Evolutionary conservation across 2,797 vertebrate genomes (phyloP).

Genomic region (Thalassophryne amazonica): DNA sequence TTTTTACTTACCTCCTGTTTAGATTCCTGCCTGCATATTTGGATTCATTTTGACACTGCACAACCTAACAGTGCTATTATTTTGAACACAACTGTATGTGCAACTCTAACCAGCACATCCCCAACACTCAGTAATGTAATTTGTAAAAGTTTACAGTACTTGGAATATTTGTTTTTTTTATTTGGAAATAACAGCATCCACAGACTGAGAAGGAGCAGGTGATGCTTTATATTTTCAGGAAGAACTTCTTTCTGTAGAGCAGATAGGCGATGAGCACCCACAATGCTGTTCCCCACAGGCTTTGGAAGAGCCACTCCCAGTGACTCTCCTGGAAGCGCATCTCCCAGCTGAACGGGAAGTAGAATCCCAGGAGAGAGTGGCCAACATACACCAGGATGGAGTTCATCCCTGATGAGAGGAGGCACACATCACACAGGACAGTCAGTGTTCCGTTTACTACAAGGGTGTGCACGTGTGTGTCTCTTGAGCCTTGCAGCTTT

Average conservation of each 20-base stretch:
- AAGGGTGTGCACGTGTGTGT: too few species aligned
- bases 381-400: conserved; percentile 80
- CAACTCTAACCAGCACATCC: too few species aligned
- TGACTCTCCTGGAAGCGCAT: conserved; percentile 66
- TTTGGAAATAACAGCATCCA: not conserved
- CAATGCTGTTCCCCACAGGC: conserved; percentile 69
- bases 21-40: too few species aligned
- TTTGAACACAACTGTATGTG: too few species aligned
- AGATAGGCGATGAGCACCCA: conserved; percentile 76
- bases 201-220: not conserved
- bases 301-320: conserved; percentile 74
- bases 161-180: not conserved
- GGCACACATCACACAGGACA: too few species aligned
- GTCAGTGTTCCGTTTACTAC: not conserved
- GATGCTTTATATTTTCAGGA: conserved; percentile 72
- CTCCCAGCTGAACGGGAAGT: conserved; percentile 82
- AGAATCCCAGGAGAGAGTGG: conserved; percentile 73
- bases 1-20: too few species aligned
- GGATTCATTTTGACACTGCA: too few species aligned
- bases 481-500: not conserved
- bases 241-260: conserved; percentile 78
- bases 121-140: too few species aligned
- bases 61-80: too few species aligned
- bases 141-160: too few species aligned
- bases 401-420: conserved; percentile 72